phyloP scores from a whole-genome alignment of 2,888 invertebrate species.

The Alviniconcha strummeri region DNA sequence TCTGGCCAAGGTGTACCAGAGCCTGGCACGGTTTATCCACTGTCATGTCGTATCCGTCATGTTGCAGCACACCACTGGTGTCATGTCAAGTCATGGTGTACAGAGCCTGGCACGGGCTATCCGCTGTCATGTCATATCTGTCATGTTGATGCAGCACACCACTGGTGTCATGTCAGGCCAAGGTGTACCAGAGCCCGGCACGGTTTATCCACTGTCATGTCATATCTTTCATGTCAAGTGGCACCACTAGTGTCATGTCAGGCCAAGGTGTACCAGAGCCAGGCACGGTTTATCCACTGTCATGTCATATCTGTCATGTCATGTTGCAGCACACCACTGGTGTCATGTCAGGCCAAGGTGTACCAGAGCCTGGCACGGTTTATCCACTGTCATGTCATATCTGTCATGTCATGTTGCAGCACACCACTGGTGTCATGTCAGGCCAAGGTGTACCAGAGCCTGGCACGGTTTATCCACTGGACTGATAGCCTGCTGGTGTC shows the following conservation, averaged over 20 bases:
- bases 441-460: conserved; percentile 88
- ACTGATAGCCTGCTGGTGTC: conserved; percentile 91
- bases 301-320: not conserved
- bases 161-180: conserved; percentile 86
- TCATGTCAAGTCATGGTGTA: conserved; percentile 91
- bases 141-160: no score
- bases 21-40: conserved; percentile 90
- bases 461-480: conserved; percentile 89
- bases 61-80: conserved; percentile 81
- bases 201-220: conserved; percentile 84
- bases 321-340: conserved; percentile 77
- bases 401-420: conserved; percentile 73
- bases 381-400: conserved; percentile 78
- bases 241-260: no score
- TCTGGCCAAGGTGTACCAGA: conserved; percentile 86
- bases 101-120: conserved; percentile 89
- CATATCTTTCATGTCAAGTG: no score
- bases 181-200: conserved; percentile 89
- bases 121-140: conserved; percentile 77
- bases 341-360: conserved; percentile 79
- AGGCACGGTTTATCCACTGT: conserved; percentile 89
- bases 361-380: conserved; percentile 90
- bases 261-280: conserved; percentile 88
- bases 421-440: conserved; percentile 86
- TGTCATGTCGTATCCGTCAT: not conserved